Percentiles rank a stretch among this genome's conserved stretches.
Conservation (phyloP, 2,888 invertebrate genomes). For the Coleophora deauratella region DNA sequence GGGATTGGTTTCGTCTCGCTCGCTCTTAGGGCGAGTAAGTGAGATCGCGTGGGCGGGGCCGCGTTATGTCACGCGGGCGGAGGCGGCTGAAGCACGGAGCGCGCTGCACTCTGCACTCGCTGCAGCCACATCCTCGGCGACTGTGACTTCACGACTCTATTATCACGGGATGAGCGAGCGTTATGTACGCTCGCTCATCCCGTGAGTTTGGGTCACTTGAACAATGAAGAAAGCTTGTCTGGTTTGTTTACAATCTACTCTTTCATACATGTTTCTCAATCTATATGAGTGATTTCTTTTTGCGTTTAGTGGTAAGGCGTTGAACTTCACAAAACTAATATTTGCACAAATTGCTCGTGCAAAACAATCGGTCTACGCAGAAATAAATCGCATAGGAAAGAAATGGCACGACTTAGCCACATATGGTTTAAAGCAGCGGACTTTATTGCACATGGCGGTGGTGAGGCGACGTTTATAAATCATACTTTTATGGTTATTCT, state of each 20-base stretch:
- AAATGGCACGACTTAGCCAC: slow-evolving; percentile 37
- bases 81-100: slow-evolving; percentile 36
- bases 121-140: slow-evolving; percentile 39
- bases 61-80: slow-evolving; percentile 56
- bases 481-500: slow-evolving; percentile 60
- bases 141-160: no score
- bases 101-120: slow-evolving; percentile 51
- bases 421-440: slow-evolving; percentile 39
- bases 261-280: no score
- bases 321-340: not conserved
- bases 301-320: not conserved
- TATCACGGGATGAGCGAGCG: no score
- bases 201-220: slow-evolving; percentile 35
- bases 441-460: slow-evolving; percentile 51
- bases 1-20: slow-evolving; percentile 46
- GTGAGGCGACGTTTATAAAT: slow-evolving; percentile 58
- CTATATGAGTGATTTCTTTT: no score
- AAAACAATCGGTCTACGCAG: slow-evolving; percentile 17
- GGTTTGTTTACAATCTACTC: not conserved
- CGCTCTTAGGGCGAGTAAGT: slow-evolving; percentile 39
- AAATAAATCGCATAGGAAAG: slow-evolving; percentile 34
- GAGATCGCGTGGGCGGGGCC: slow-evolving; percentile 63
- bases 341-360: not conserved
- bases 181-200: no score
- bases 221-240: not conserved